Conservation (phyloP, 2,797 vertebrate genomes). For the Hemibagrus guttatus region DNA sequence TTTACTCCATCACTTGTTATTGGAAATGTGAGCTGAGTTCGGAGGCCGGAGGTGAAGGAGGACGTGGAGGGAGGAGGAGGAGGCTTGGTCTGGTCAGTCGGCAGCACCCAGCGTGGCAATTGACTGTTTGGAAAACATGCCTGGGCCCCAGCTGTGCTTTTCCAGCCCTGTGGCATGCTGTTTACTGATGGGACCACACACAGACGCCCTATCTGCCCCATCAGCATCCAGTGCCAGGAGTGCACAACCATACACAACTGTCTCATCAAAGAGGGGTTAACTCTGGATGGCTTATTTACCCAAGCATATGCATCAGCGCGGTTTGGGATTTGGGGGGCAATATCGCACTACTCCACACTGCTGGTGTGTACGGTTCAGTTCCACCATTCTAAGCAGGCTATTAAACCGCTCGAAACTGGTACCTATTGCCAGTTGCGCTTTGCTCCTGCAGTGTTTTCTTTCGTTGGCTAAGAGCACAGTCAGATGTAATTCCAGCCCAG, state of each 20-base stretch:
- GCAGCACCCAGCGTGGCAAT: constrained; percentile 23
- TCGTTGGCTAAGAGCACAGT: constrained; percentile 31
- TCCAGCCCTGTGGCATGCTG: constrained; percentile 48
- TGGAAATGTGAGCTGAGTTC: constrained; percentile 38
- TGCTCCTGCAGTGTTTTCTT: constrained; percentile 43
- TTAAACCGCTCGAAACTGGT: constrained; percentile 31
- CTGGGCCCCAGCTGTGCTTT: constrained; percentile 62
- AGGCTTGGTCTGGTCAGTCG: constrained; percentile 20
- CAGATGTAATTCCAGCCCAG: constrained; percentile 52
- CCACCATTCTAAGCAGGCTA: constrained; percentile 1
- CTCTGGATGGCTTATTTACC: constrained; percentile 6
- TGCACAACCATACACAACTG: background rate
- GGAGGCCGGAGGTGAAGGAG: constrained; percentile 31
- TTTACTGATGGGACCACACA: constrained; percentile 61
- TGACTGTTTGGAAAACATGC: constrained; percentile 56
- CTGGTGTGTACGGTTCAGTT: background rate
- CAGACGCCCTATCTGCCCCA: constrained; percentile 23
- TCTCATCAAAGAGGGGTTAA: constrained; percentile 1
- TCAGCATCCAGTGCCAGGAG: constrained; percentile 6
- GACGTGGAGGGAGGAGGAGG: background rate
- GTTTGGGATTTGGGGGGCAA: background rate
- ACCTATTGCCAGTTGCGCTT: constrained; percentile 6
- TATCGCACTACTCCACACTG: background rate
- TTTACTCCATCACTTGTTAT: constrained; percentile 43
- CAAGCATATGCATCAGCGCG: background rate